phyloP scores from a whole-genome alignment of 2,797 vertebrate genomes.

The Protonibea diacanthus region DNA sequence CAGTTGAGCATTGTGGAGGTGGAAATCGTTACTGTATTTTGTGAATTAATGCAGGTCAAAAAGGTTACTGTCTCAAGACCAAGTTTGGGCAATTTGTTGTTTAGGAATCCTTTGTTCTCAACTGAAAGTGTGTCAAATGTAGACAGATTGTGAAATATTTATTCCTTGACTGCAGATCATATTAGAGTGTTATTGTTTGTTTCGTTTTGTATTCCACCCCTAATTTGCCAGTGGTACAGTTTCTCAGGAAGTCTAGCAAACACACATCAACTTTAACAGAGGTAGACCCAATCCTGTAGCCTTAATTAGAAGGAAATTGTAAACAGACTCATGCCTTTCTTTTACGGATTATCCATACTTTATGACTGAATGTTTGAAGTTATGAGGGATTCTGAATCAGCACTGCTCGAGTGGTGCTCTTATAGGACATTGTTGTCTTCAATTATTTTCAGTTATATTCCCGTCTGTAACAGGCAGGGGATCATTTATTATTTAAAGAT shows the following conservation, averaged over 20 bases:
- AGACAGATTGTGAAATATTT: constrained; percentile 88
- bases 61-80: constrained; percentile 77
- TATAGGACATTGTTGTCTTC: constrained; percentile 90
- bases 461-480: constrained; percentile 83
- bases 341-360: constrained; percentile 88
- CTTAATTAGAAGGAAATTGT: constrained; percentile 88
- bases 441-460: constrained; percentile 89
- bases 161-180: constrained; percentile 84
- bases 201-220: constrained; percentile 82
- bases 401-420: constrained; percentile 82
- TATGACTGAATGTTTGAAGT: constrained; percentile 90
- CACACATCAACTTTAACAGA: constrained; percentile 84
- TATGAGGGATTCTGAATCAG: constrained; percentile 87
- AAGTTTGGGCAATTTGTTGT: constrained; percentile 81
- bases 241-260: constrained; percentile 83
- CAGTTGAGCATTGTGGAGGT: constrained; percentile 23
- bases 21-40: constrained; percentile 48
- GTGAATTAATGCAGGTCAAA: constrained; percentile 76
- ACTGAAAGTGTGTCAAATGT: constrained; percentile 84
- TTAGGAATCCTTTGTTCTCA: constrained; percentile 82
- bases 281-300: constrained; percentile 80
- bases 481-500: constrained; percentile 91
- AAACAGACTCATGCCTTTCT: constrained; percentile 84
- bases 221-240: constrained; percentile 84
- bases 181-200: constrained; percentile 87